Base-by-base conservation (phyloP, 2,888 invertebrate species). In the Drosophila seclusa region DNA sequence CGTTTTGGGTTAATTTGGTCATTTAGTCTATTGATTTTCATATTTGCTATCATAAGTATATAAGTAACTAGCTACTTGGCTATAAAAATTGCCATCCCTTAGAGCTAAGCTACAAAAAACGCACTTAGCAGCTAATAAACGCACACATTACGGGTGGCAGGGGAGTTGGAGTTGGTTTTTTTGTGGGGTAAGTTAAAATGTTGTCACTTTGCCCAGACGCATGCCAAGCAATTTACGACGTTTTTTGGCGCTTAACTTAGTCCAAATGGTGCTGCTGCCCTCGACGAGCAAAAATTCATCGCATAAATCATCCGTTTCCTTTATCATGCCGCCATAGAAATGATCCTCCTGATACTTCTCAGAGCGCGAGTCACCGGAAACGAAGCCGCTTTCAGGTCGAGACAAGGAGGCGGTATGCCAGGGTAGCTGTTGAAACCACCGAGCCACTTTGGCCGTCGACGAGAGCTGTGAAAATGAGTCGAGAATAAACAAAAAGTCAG, bases 361-460 rank as follows among this genome's bases (percentile, higher is more conserved):
- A 21, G 94, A 94, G 67, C 94, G 94, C 65, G 95, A 94, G 64
- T 94, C 94, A 32, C 95, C 96, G 29, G 96, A 96, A 40, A 96
- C 94, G 92, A 96, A 97, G 16, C 96, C 96, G 91, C 96, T 96
- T 92, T 96, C 96, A 0, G 96, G 96, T 13, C 96, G 94, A 13
- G 96, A 96, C 67, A 96, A 93, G 21, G 96, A 95, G 16, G 95
- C 94, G 73, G 92, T 92, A 59, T 92, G 90, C 92, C 93, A 93
- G 59, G 93, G 93, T 80, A 96, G 94, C 78, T 96, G 94, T 75
- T 96, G 96, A 92, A 97, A 97, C 97, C 97, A 97, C 58, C 96
- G 95, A 89, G 96, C 96, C 89, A 97, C 96, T 94, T 97, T 97
- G 72, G 96, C 96, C 76, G 95, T 94, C 64, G 96, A 95, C 82